These are phyloP conservation scores for Thryonomys swinderianus DNA, from an alignment of 2,113 vertebrate species.

Conservation along the genomic window DNA sequence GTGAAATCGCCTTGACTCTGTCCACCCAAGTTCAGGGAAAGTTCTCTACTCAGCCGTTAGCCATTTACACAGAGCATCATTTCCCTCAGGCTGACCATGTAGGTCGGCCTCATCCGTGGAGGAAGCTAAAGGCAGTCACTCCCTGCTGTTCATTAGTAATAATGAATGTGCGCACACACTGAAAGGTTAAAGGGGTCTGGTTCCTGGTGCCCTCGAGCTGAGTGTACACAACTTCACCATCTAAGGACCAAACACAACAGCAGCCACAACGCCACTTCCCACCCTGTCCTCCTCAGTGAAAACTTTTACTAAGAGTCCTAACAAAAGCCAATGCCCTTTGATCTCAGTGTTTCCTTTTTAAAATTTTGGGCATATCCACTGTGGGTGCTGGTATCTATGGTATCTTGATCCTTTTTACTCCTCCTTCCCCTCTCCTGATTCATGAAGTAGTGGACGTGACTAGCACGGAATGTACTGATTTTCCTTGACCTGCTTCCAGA, in stretches of 20 bases:
- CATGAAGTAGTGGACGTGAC: not conserved
- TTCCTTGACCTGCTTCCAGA: not conserved
- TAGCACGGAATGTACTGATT: not conserved
- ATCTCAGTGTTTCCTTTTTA: not conserved
- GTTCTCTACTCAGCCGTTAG: not conserved
- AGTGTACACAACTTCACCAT: not conserved
- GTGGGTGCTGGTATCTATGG: not conserved
- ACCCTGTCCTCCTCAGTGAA: not conserved
- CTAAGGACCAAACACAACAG: conserved; percentile 3
- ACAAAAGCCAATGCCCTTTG: not conserved
- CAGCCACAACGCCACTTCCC: not conserved
- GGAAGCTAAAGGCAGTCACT: not conserved
- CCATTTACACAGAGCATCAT: not conserved
- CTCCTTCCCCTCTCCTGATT: not conserved
- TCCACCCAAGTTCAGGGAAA: not conserved
- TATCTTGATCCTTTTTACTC: not conserved
- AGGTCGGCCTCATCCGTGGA: not conserved
- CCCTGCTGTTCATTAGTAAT: not conserved
- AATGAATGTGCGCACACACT: not conserved
- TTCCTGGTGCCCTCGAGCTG: not conserved
- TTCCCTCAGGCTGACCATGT: not conserved
- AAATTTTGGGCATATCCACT: not conserved
- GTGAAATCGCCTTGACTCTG: not conserved
- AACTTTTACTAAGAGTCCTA: not conserved
- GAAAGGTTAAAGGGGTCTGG: not conserved